Conservation (phyloP, 2,113 vertebrate genomes). For the Vanacampus margaritifer region DNA sequence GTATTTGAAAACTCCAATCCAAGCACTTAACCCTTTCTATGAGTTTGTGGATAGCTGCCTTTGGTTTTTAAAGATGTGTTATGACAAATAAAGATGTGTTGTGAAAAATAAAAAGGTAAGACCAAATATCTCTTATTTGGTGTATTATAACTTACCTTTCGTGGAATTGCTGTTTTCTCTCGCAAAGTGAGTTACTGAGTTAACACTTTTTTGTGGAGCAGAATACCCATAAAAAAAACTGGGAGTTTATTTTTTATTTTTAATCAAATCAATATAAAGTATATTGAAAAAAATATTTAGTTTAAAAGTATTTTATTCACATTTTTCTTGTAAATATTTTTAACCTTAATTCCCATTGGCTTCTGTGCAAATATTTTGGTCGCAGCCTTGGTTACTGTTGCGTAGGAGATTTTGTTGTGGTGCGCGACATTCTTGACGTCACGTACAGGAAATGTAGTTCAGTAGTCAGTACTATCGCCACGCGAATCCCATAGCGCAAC, state of each 20-base stretch:
- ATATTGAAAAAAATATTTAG: too few species aligned
- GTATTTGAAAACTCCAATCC: background rate
- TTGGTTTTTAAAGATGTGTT: conserved; percentile 9
- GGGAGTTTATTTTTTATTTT: too few species aligned
- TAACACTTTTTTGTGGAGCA: background rate
- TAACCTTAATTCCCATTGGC: background rate
- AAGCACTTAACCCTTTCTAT: background rate
- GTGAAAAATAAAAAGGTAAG: conserved; percentile 21
- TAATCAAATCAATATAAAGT: too few species aligned
- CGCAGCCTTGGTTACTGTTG: conserved; percentile 36
- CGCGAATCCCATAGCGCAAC: conserved; percentile 8
- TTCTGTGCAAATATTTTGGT: conserved; percentile 44
- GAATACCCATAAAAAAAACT: too few species aligned
- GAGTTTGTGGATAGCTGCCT: background rate
- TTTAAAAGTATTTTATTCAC: background rate
- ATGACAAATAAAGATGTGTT: conserved; percentile 20
- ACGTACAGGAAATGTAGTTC: conserved; percentile 60
- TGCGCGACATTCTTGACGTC: background rate
- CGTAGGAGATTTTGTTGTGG: background rate
- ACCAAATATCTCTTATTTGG: background rate
- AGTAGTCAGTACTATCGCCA: fast-evolving
- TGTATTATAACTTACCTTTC: background rate
- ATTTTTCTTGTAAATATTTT: background rate
- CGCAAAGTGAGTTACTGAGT: background rate
- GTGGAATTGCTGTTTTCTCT: background rate